phyloP scores from a whole-genome alignment of 2,888 invertebrate genomes.

The Perithous albicinctus region DNA sequence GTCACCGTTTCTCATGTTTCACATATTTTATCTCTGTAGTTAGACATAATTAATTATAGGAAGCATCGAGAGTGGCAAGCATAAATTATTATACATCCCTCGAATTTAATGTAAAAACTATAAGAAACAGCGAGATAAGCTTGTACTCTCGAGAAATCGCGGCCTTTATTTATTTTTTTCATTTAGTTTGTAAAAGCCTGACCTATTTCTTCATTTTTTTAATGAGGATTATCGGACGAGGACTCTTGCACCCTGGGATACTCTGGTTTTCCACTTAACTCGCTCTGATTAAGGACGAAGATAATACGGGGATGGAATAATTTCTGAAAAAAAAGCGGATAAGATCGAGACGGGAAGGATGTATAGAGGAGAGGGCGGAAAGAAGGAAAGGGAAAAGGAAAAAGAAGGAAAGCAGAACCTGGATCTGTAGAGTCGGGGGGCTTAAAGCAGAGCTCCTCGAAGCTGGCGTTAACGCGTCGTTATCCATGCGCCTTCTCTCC shows the following conservation, averaged over 20 bases:
- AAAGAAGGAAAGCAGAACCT: conserved; percentile 24
- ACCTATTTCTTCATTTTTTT: neutral
- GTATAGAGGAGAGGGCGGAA: neutral
- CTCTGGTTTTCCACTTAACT: conserved; percentile 12
- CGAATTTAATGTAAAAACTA: neutral
- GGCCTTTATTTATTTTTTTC: neutral
- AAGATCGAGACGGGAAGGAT: neutral
- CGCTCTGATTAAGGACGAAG: conserved; percentile 45
- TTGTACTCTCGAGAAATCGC: neutral
- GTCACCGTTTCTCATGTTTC: conserved; percentile 49
- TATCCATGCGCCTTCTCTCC: conserved; percentile 41
- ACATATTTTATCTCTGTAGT: conserved; percentile 41
- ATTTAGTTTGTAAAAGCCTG: neutral
- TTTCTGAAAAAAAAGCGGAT: conserved; percentile 35
- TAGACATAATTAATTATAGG: conserved; percentile 57
- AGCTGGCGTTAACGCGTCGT: conserved; percentile 41
- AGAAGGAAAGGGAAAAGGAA: conserved; percentile 3
- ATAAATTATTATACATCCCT: neutral
- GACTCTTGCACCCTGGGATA: conserved; percentile 1
- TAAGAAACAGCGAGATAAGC: neutral
- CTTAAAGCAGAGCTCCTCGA: conserved; percentile 37
- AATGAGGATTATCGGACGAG: neutral
- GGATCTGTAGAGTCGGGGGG: conserved; percentile 10
- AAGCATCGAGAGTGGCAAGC: conserved; percentile 15
- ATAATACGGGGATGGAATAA: conserved; percentile 37